Base-by-base conservation (phyloP, 2,113 vertebrate species). In the Sylvilagus bachmani region DNA sequence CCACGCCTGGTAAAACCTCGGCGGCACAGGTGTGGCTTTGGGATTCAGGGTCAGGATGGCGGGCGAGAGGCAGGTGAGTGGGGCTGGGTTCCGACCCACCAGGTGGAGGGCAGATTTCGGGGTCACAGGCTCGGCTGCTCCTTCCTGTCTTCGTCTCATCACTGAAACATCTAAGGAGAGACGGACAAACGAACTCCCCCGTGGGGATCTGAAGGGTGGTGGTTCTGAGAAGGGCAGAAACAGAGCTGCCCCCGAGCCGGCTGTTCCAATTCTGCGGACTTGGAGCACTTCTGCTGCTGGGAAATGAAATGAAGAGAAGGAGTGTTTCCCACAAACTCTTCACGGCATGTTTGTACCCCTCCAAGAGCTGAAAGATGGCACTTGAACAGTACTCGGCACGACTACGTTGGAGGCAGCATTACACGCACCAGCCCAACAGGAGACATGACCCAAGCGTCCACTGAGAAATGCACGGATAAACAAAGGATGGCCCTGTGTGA, bases 151-250 rank as follows among this genome's bases (percentile, higher is more conserved):
- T 66, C 69, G 21, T 78, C 53, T 89, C 17, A 0, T 24, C 44
- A 10, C 53, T 58, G 49, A 70, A 70, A 74, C 33, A 29, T 62
- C 9, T 11, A 49, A 44, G 58, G 67, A 55, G 84, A 31, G 66
- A 91, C 27, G 22, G n/a, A 67, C 61, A 12, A 44, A 61, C 58
- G 61, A 49, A 49, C 33, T 1, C 19, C 61, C 14, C 0, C 10
- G 22, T 27, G 6, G 70, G 36, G n/a, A 44, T 73, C 25, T 51
- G 8, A 0, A 38, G 55, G 25, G 1, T 0, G 27, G 33, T 2
- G 1, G 51, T 67, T 86, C 90, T 86, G 82, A 77, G 86, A 84
- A 91, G 51, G 31, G 29, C 69, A 86, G 80, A 81, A 74, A 62
- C 67, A 84, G 82, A 53, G 55, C 10, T 17, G 21, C 49, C 49